phyloP scores from a whole-genome alignment of 53 echinoderm and acorn worm species.

The Luidia sarsii region DNA sequence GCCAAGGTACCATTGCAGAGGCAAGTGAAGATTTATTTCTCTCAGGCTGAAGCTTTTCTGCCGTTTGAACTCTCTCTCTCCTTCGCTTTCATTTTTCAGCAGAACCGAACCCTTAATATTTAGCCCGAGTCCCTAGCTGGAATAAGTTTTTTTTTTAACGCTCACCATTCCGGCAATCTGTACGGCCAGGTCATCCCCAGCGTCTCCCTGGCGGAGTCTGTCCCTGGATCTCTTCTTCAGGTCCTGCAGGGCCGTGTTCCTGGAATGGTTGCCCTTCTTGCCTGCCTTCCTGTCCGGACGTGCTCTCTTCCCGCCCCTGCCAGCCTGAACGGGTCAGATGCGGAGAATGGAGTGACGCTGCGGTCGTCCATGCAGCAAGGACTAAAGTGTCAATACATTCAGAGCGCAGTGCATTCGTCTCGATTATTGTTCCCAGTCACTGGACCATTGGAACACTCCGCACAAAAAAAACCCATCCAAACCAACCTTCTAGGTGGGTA shows the following conservation, averaged over 20 bases:
- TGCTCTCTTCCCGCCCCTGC: neutral
- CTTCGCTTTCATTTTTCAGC: neutral
- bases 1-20: too few species aligned
- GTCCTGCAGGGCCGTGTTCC: conserved; percentile 40
- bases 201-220: neutral
- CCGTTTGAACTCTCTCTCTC: neutral
- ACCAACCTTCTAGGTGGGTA: too few species aligned
- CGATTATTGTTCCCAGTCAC: too few species aligned
- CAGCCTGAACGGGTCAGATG: neutral
- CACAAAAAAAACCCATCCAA: too few species aligned
- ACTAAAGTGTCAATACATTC: too few species aligned
- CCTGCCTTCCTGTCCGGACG: conserved; percentile 1
- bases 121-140: too few species aligned
- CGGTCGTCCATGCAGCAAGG: neutral
- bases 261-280: neutral
- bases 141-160: neutral
- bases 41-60: neutral
- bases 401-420: too few species aligned
- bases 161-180: conserved; percentile 69
- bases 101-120: too few species aligned
- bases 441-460: neutral
- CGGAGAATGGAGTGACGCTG: neutral
- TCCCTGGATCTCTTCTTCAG: conserved; percentile 71
- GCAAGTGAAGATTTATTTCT: neutral
- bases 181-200: conserved; percentile 42